phyloP scores from a whole-genome alignment of 2,113 vertebrate genomes.

The Micronisus gabar region DNA sequence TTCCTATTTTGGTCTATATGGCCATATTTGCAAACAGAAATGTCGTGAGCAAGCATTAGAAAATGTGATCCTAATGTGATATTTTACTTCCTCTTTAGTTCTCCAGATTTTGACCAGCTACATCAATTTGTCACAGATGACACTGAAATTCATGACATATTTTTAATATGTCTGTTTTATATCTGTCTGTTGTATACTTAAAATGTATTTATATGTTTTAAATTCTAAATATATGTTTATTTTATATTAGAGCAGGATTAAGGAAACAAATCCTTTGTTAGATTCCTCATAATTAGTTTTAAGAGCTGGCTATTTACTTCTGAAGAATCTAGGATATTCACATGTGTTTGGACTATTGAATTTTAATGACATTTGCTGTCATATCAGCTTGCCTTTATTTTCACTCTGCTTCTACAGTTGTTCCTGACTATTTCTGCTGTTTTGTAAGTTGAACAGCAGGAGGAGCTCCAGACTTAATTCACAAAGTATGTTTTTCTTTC shows the following conservation, averaged over 20 bases:
- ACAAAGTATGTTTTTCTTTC: neutral
- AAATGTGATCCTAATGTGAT: neutral
- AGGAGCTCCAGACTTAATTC: neutral
- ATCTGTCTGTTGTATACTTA: neutral
- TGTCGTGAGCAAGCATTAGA: neutral
- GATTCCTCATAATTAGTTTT: neutral
- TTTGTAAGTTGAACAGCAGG: neutral
- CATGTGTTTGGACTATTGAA: accelerated
- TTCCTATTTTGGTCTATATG: neutral
- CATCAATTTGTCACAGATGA: neutral
- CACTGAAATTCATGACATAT: neutral
- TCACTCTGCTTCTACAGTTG: accelerated
- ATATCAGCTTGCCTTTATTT: neutral
- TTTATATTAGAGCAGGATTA: neutral
- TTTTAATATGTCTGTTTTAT: neutral
- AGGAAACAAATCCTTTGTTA: neutral
- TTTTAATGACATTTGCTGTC: neutral
- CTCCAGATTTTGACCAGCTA: neutral
- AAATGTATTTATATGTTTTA: neutral
- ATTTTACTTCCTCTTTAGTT: neutral
- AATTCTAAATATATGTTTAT: neutral
- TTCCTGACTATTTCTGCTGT: neutral
- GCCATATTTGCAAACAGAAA: neutral
- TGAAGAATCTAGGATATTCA: neutral
- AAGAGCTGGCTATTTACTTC: neutral